Conservation (phyloP, 2,888 invertebrate genomes). For the Tridacna gigas region DNA sequence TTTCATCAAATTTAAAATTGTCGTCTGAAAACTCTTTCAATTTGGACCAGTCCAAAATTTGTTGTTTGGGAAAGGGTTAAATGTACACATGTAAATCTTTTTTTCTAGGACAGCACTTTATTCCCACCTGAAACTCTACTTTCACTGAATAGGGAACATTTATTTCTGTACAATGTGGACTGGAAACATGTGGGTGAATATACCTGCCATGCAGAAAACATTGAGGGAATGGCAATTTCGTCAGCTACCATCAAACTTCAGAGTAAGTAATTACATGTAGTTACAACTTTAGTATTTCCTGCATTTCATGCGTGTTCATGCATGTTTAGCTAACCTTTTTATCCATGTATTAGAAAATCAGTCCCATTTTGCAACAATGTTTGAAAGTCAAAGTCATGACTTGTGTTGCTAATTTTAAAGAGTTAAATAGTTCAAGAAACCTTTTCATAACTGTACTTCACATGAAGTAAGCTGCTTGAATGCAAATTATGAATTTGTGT, state of each 20-base stretch:
- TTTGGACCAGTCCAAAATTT: too few relatives aligned
- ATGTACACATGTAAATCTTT: too few relatives aligned
- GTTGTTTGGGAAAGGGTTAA: too few relatives aligned
- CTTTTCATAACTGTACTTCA: too few relatives aligned
- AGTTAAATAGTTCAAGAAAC: too few relatives aligned
- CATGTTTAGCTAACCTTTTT: background rate
- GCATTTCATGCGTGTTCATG: background rate
- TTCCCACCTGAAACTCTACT: conserved; percentile 66
- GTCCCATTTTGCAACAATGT: too few relatives aligned
- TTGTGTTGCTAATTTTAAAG: too few relatives aligned
- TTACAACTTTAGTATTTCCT: background rate
- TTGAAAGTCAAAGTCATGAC: too few relatives aligned
- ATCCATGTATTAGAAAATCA: too few relatives aligned
- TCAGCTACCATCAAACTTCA: conserved; percentile 66
- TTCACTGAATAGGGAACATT: conserved; percentile 53
- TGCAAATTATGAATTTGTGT: too few relatives aligned
- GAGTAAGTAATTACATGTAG: conserved; percentile 56
- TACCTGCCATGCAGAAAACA: conserved; percentile 75
- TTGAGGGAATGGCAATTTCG: conserved; percentile 61
- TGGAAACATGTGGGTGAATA: conserved; percentile 77
- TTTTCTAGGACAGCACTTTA: conserved; percentile 63
- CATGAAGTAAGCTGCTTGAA: too few relatives aligned
- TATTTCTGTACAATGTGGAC: conserved; percentile 60
- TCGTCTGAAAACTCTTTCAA: too few relatives aligned
- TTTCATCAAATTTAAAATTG: conserved; percentile 11